Evolutionary conservation across 2,113 vertebrate genomes (phyloP).

Genomic region (Polypterus senegalus): DNA sequence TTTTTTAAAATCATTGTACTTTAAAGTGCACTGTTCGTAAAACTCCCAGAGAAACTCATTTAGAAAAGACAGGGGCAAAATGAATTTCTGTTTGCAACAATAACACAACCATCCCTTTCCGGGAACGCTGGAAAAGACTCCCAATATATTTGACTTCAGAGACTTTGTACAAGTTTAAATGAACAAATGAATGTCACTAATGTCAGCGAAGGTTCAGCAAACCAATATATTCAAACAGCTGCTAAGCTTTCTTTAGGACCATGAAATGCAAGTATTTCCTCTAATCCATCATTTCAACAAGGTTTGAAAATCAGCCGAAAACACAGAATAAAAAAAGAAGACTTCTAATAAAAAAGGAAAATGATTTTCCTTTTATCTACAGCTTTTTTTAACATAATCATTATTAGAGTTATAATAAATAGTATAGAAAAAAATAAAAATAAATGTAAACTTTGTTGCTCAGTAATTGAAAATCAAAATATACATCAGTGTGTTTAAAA

Average conservation of each 20-base stretch:
- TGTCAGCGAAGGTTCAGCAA: background rate
- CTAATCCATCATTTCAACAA: conserved; percentile 19
- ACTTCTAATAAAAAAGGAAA: too few relatives aligned
- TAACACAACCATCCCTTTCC: conserved; percentile 2
- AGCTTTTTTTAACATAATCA: too few relatives aligned
- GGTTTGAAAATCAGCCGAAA: background rate
- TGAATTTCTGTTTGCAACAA: conserved; percentile 8
- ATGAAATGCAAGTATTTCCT: conserved; percentile 23
- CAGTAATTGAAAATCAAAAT: too few relatives aligned
- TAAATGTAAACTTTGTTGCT: too few relatives aligned
- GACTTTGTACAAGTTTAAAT: background rate
- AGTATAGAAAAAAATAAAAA: too few relatives aligned
- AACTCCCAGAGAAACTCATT: conserved; percentile 5
- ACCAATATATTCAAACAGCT: conserved; percentile 20
- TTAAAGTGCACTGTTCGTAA: background rate
- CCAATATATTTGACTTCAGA: background rate
- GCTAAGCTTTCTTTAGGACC: conserved; percentile 15
- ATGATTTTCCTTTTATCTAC: too few relatives aligned
- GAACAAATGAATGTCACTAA: conserved; percentile 1
- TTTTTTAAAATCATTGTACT: background rate
- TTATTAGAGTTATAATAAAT: too few relatives aligned
- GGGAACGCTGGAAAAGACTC: background rate
- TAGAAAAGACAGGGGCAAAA: background rate
- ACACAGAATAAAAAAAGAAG: too few relatives aligned
- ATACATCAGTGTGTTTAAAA: too few relatives aligned